Base-by-base conservation (phyloP, 2,797 vertebrate genomes). In the Danio albolineatus region DNA sequence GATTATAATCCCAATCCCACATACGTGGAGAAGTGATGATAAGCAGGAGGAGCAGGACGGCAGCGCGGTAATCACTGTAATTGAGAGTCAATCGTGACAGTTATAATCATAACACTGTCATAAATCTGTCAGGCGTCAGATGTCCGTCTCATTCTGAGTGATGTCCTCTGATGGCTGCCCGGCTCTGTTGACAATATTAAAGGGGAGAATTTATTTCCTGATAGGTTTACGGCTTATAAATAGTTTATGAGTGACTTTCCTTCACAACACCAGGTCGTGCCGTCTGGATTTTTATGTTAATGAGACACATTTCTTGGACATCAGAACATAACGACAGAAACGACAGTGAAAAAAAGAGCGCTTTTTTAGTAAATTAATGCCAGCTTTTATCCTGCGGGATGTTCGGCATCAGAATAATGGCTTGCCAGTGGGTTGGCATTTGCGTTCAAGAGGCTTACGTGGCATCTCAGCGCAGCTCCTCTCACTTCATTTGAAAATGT, bases 81-180 rank as follows among this genome's bases (percentile, higher is more conserved):
- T 60, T 82, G 64, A 84, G 81, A 82, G 74, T n/a, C 74, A 64
- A 48, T 17, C 43, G 19, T 73, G 82, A 82, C 77, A 53, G 69
- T 80, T 66, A 80, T 80, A 76, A 80, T 84, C 82, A 59, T 66
- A 69, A 84, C 73, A 82, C 82, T 57, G 51, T 75, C 65, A 78
- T 86, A 82, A 86, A 82, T 75, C 82, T 80, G 80, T 69, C 85
- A 84, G 69, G 71, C 70, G 44, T 71, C 56, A 61, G 54, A 78
- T 14, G 38, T 66, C 62, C 19, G 12, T 80, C 54, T 69, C 43
- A 69, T 82, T 72, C 44, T 83, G 76, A 83, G 82, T 78, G 82
- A 81, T 74, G 43, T 72, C 60, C 64, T 81, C 69, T 80, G 77
- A 82, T 64, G 73, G 60, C 62, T 57, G 13, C 44, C 62, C 67